A percentile compares a stretch with the other conserved stretches of the same genome.
Evolutionary conservation across 2,888 invertebrate genomes (phyloP).

Genomic region (Apamea crenata): DNA sequence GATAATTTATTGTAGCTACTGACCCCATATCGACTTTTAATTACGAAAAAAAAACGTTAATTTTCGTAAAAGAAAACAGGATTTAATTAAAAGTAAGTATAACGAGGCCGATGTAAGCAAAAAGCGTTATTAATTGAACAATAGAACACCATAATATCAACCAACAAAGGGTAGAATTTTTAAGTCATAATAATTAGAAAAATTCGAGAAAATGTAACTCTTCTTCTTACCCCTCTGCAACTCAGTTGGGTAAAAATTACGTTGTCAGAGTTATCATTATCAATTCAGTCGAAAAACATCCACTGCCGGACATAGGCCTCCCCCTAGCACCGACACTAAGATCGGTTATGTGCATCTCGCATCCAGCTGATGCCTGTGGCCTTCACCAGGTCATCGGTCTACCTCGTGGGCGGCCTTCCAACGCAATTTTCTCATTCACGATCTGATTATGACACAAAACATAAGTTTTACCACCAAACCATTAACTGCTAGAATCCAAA

Average conservation of each 20-base stretch:
- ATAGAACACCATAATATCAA: neutral
- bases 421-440: neutral
- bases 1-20: slow-evolving; percentile 12
- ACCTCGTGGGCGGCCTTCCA: no score
- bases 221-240: no score
- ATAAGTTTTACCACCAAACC: neutral
- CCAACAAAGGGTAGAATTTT: slow-evolving; percentile 2
- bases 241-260: no score
- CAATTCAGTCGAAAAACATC: no score
- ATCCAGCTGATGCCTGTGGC: no score
- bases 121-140: slow-evolving; percentile 6
- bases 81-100: slow-evolving; percentile 7
- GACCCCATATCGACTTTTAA: slow-evolving; percentile 8
- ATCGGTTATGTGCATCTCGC: no score
- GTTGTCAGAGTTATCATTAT: no score
- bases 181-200: neutral
- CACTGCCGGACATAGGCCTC: no score
- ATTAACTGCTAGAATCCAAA: slow-evolving; percentile 2
- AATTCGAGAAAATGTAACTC: no score
- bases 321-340: no score
- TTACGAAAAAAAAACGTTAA: neutral
- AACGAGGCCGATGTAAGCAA: neutral
- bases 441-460: slow-evolving; percentile 7
- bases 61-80: neutral
- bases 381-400: no score